Percentiles rank a stretch among this genome's conserved stretches.
Evolutionary conservation across 2,113 vertebrate genomes (phyloP).

Genomic region (Nyctereutes procyonoides): DNA sequence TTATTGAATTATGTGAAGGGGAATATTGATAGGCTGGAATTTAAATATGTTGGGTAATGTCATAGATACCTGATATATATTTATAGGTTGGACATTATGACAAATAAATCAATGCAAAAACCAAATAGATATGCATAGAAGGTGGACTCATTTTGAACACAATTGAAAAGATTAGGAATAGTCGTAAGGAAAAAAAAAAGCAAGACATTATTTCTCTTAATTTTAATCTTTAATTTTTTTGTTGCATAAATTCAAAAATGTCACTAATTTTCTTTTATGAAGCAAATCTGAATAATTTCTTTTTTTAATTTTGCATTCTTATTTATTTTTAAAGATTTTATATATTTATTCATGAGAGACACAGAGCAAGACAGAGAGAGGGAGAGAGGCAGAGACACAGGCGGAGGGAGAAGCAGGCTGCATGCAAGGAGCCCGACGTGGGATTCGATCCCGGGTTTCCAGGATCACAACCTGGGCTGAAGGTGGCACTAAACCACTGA

Average conservation of each 20-base stretch:
- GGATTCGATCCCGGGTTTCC: too few species aligned
- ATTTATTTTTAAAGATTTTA: too few species aligned
- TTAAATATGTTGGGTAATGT: neutral
- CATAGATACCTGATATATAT: neutral
- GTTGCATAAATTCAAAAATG: neutral
- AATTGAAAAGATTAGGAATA: neutral
- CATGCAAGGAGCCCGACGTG: too few species aligned
- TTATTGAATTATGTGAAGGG: neutral
- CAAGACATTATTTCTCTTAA: neutral
- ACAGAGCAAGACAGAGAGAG: too few species aligned
- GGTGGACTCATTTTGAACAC: neutral
- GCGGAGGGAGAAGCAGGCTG: too few species aligned
- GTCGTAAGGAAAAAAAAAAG: neutral
- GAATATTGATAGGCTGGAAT: neutral
- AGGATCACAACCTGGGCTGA: too few species aligned
- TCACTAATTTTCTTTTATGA: neutral
- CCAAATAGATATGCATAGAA: neutral
- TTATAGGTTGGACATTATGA: neutral
- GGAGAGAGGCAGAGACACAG: too few species aligned
- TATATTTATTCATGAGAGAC: too few species aligned
- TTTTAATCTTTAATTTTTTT: neutral
- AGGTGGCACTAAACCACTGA: too few species aligned
- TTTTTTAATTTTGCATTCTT: neutral
- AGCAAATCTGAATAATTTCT: neutral
- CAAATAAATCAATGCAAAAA: neutral